Base-by-base conservation (phyloP, 2,797 vertebrate species). In the Orientallactaga sibirica region DNA sequence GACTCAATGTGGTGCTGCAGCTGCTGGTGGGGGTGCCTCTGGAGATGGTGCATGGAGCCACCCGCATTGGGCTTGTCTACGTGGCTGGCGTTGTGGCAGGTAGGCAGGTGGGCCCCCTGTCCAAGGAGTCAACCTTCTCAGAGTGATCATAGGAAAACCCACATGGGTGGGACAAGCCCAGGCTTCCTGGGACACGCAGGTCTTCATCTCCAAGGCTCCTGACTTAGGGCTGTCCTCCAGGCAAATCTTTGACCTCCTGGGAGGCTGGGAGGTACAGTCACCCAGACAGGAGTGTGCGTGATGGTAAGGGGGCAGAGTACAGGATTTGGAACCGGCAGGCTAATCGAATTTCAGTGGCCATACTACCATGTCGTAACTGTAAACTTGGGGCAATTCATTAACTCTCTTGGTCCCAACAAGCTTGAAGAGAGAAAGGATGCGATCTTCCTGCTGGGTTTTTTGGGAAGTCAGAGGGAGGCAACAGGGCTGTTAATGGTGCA, bases 1-100 rank as follows among this genome's bases (percentile, higher is more conserved):
- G 99, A 94, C 98, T 99, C 96, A 99, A 99, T 82, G 99, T 99
- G 98, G 98, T 98, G 94, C 99, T 99, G 98, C 99, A 99, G 98
- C 99, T 99, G 97, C 97, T 99, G 97, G 99, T 99, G 88, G 99
- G 99, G 67, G 99, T 99, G 92, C 99, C 99, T 37, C 98, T 99
- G 96, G 99, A 99, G 97, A 99, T 99, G 99, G 99, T 99, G 85
- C 99, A 99, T 0, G 99, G 99, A 96, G 99, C 99, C 16, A 97
- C 98, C 33, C 98, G 99, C 96, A 99, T 99, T 14, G 99, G 99
- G 90, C 98, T 99, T 81, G 98, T 99, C 94, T 99, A 99, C 10
- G 84, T 99, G 92, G 99, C 99, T 29, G 99, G 99, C 20, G 99
- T 99, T 66, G 98, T 99, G 94, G 99, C 99, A 99, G 99, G 99